Base-by-base conservation (phyloP, 1,140 invertebrate species). In the Nasonia longicornis region DNA sequence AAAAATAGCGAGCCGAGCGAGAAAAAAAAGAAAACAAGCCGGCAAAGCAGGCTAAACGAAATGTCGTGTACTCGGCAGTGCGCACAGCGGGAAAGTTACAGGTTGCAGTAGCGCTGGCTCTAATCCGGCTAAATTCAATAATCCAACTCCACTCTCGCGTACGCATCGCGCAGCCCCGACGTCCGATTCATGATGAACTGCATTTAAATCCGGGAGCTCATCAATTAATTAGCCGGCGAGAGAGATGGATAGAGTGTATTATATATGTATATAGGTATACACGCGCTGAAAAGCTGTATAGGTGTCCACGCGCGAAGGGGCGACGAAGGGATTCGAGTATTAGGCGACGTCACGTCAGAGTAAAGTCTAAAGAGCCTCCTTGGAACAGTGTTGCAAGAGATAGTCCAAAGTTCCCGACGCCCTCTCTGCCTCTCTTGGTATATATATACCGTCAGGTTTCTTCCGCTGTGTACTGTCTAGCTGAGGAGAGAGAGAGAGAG, bases 311-410 rank as follows among this genome's bases (percentile, higher is more conserved):
- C 48, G 48, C 52, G 3, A 58, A 16, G 52, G 52, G 52, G 14
- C 67, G 82, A 72, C 81, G 82, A 86, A 87, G 85, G 85, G 87
- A 89, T 90, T 90, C 89, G 88, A 87, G 90, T 90, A 91, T 91
- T 91, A 91, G 88, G 87, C 89, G 86, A 91, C 88, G 88, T 90
- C 87, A 90, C 88, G 89, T 90, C 88, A 88, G 86, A 29, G 22
- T 87, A 87, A 88, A 89, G 87, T 90, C 89, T 89, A 90, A 89
- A 90, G 89, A 90, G 89, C 86, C 88, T 89, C 85, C 88, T 89
- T 88, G 88, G 86, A 88, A 88, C 87, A 88, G 87, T 88, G 86
- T 84, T 88, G 81, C 83, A 82, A 83, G 87, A 90, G 90, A 90
- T 91, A 91, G 90, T 89, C 88, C 85, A 85, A 91, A 91, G 85